Evolutionary conservation across 2,113 vertebrate species (phyloP), one percentile per base, ranked within the genome.

Genomic region (Gyps fulvus): DNA sequence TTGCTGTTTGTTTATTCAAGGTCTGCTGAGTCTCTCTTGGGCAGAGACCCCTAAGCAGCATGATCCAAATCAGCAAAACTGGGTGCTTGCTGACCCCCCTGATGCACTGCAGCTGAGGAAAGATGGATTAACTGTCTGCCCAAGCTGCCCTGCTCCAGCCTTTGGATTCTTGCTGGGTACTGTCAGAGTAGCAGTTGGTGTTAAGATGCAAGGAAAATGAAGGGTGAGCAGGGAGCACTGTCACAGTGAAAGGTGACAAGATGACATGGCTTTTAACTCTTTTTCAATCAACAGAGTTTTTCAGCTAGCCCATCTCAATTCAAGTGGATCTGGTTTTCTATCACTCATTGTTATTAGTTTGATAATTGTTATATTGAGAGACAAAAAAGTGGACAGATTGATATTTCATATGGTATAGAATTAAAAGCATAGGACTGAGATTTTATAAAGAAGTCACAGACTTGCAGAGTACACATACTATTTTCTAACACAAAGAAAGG

Each of bases 1-100:
- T 25, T 72, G 82, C 96, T 89, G 67, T 71, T 95, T 65, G 74
- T 89, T 92, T 88, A 63, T 83, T 82, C 96, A 57, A 84, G 85
- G 73, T 69, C 85, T 92, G 72, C 36, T 2, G 47, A 83, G 78
- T 16, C n/a, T 67, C 58, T 58, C 47, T 7, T 4, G n/a, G 54
- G 85, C 74, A 90, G 59, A 70, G 80, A 63, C 58, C 84, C 79
- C 65, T 5, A 23, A 58, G 79, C 79, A 74, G 73, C 59, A 26
- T 4, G 38, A 54, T 90, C 83, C 84, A 76, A 77, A 61, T 58
- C 95, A 91, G 90, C 94, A 65, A 3, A 88, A 71, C 49, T 50
- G 71, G 54, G 80, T 4, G 25, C 62, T 34, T 26, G 76, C 79
- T 69, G 79, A 52, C 54, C 20, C 61, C 27, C 63, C 10, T 15